These are phyloP conservation scores for Coreius guichenoti DNA, from an alignment of 2,797 vertebrate species.

Conservation along the genomic window DNA sequence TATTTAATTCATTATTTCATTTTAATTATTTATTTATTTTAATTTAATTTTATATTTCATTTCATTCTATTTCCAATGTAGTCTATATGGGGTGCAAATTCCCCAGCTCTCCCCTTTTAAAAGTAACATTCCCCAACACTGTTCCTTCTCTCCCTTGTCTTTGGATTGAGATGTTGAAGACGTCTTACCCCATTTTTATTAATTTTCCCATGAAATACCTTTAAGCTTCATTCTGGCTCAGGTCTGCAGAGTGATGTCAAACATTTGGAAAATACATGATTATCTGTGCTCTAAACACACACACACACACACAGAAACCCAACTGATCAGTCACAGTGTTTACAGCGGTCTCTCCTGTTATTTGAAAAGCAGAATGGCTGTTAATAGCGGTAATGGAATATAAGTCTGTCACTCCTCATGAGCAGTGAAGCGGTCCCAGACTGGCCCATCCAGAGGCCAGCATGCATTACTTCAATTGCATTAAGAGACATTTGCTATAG, in stretches of 20 bases:
- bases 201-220: constrained; percentile 44
- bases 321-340: constrained; percentile 22
- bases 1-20: too few species aligned
- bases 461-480: constrained; percentile 70
- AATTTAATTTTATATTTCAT: too few species aligned
- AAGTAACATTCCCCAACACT: not conserved
- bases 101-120: not conserved
- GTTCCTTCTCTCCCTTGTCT: not conserved
- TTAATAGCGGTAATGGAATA: constrained; percentile 68
- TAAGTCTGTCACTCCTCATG: constrained; percentile 67
- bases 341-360: constrained; percentile 33
- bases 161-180: constrained; percentile 16
- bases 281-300: constrained; percentile 57
- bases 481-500: constrained; percentile 66
- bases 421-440: constrained; percentile 64
- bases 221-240: constrained; percentile 34
- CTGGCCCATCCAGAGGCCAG: constrained; percentile 67
- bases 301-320: not conserved
- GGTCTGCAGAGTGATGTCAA: constrained; percentile 33
- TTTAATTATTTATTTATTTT: too few species aligned
- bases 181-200: constrained; percentile 15
- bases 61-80: too few species aligned
- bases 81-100: not conserved
- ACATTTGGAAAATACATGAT: constrained; percentile 54
- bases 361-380: constrained; percentile 44